These are phyloP conservation scores for Xiphophorus birchmanni DNA, from an alignment of 2,797 vertebrate genomes.

Conservation along the genomic window DNA sequence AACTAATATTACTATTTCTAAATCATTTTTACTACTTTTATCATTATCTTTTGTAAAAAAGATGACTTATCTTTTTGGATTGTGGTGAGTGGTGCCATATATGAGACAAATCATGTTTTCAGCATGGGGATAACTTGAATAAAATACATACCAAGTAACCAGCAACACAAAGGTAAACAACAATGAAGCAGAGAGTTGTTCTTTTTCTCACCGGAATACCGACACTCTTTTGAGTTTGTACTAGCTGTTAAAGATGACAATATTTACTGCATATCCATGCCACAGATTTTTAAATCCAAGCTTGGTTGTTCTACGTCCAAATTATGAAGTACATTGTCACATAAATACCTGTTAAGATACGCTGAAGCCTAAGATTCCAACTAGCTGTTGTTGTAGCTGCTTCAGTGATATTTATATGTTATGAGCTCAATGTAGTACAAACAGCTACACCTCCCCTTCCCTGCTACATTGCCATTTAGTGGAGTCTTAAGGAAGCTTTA, in stretches of 20 bases:
- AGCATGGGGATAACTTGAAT: too few species aligned
- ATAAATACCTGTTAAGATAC: not conserved
- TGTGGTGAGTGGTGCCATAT: too few species aligned
- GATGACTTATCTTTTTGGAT: too few species aligned
- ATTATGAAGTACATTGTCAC: not conserved
- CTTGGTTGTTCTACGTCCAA: not conserved
- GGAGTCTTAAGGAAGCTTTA: not conserved
- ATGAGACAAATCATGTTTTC: too few species aligned
- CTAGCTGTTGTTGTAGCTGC: not conserved
- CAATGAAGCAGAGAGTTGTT: too few species aligned
- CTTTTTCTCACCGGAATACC: too few species aligned
- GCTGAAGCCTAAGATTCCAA: not conserved
- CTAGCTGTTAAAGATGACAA: too few species aligned
- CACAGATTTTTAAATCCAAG: not conserved
- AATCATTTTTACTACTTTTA: too few species aligned
- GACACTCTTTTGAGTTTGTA: not conserved
- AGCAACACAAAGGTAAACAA: too few species aligned
- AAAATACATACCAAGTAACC: too few species aligned
- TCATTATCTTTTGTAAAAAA: too few species aligned
- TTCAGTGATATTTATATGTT: slow-evolving; percentile 1
- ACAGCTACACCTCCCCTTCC: not conserved
- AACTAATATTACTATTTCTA: too few species aligned
- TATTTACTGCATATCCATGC: not conserved
- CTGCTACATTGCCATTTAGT: not conserved
- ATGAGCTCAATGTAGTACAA: not conserved